Evolutionary conservation across 2,888 invertebrate genomes (phyloP), one percentile per base, ranked within the genome.

Genomic region (Argyresthia albistria): DNA sequence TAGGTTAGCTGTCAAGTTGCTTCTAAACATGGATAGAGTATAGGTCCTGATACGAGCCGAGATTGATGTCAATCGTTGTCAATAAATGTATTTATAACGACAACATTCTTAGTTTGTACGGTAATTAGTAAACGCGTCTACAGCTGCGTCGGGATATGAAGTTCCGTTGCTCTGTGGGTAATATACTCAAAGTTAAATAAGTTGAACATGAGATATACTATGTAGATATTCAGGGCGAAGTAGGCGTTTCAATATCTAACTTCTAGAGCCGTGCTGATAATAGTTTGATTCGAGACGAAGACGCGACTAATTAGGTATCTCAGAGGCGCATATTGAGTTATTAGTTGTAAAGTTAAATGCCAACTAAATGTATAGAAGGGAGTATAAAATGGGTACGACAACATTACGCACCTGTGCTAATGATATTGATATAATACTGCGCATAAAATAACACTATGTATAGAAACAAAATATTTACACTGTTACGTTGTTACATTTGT

Each of bases 401-500:
- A 59, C 51, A 68, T 69, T 70, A 70, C 66, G 60, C 14, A 12
- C 35, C 67, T 61, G 66, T 60, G 66, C 60, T 65, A 66, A 60
- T 46, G 57, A 58, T 63, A 57, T 58, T 59, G 62, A 59, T 54
- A 59, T 57, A 55, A 52, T 52, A 54, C 35, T 56, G 56, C 57
- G 54, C 56, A 53, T 60, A 56, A 55, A 58, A 49, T 59, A 66
- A 66, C 69, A 65, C 66, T 55, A 65, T 69, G 67, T 70, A 65
- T 66, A 65, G 58, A 63, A 43, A 64, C 62, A 61, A 67, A 72
- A 69, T 76, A 69, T 62, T 71, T 70, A 71, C 74, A 76, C 74
- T 79, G 80, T 79, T 80, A 80, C 73, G 70, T 70, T 72, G 73
- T 73, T 70, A 65, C 68, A 76, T 69, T n/a, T 77, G 76, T 80